Evolutionary conservation across 2,113 vertebrate species (phyloP).

Genomic region (Eretmochelys imbricata): DNA sequence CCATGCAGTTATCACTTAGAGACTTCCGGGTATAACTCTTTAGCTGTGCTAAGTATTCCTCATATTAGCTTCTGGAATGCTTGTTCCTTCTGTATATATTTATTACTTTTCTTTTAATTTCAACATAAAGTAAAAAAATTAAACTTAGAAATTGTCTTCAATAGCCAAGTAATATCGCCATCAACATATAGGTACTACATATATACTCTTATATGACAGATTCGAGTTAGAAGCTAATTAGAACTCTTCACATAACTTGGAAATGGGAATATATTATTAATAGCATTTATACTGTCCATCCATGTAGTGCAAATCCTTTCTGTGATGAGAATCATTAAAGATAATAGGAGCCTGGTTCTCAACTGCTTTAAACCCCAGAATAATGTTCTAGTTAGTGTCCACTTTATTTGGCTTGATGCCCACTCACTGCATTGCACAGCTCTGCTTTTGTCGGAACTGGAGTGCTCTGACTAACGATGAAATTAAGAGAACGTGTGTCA

Average conservation of each 20-base stretch:
- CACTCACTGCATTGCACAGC: not conserved
- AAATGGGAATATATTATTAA: not conserved
- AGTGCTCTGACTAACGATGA: constrained; percentile 21
- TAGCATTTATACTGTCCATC: constrained; percentile 3
- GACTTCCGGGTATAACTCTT: not conserved
- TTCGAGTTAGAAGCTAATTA: constrained; percentile 30
- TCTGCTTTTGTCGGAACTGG: constrained; percentile 7
- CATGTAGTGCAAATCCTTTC: not conserved
- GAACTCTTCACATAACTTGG: constrained; percentile 15
- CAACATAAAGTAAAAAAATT: not conserved
- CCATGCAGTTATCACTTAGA: not conserved
- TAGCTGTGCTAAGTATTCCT: not conserved
- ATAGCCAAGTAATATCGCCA: not conserved
- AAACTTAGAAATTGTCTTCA: not conserved
- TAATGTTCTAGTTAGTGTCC: not conserved
- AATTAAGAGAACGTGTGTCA: not conserved
- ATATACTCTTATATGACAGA: not conserved
- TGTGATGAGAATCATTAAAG: constrained; percentile 1
- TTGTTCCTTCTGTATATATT: not conserved
- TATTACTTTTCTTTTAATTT: constrained; percentile 3
- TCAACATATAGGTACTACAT: not conserved
- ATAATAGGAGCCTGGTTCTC: not conserved
- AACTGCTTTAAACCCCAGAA: not conserved
- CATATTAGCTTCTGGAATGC: not conserved
- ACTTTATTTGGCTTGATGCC: not conserved